Conservation (phyloP, 2,888 invertebrate species). For the Galerucella pusilla region DNA sequence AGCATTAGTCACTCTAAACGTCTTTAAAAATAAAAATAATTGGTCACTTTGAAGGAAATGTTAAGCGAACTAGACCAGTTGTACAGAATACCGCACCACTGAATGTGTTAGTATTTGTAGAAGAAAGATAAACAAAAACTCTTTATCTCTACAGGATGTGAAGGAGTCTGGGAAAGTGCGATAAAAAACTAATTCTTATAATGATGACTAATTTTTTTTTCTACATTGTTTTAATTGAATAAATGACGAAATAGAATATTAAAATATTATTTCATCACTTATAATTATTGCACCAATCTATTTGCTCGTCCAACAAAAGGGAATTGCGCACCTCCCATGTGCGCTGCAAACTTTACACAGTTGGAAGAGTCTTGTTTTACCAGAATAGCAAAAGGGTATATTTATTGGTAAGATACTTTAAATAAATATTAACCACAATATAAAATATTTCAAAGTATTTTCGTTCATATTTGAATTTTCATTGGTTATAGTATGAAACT, state of each 20-base stretch:
- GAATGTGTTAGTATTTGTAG: constrained; percentile 25
- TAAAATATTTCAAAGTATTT: too few species aligned
- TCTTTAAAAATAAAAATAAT: constrained; percentile 6
- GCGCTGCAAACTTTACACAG: too few species aligned
- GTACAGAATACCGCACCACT: background rate
- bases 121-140: constrained; percentile 33
- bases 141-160: constrained; percentile 54
- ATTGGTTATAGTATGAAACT: background rate
- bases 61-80: constrained; percentile 7
- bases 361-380: too few species aligned
- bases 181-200: constrained; percentile 20
- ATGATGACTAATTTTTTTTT: constrained; percentile 29
- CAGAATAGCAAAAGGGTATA: too few species aligned
- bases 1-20: background rate
- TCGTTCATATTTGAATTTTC: too few species aligned
- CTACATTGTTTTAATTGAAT: background rate
- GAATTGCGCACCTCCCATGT: too few species aligned
- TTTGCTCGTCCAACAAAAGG: too few species aligned
- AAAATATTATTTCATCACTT: background rate
- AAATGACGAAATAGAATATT: background rate
- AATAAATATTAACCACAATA: too few species aligned
- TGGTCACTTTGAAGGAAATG: constrained; percentile 18
- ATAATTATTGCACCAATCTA: too few species aligned
- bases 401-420: too few species aligned
- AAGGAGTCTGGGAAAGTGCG: constrained; percentile 42